Evolutionary conservation across 2,797 vertebrate species (phyloP).

Genomic region (Micrastur ruficollis): DNA sequence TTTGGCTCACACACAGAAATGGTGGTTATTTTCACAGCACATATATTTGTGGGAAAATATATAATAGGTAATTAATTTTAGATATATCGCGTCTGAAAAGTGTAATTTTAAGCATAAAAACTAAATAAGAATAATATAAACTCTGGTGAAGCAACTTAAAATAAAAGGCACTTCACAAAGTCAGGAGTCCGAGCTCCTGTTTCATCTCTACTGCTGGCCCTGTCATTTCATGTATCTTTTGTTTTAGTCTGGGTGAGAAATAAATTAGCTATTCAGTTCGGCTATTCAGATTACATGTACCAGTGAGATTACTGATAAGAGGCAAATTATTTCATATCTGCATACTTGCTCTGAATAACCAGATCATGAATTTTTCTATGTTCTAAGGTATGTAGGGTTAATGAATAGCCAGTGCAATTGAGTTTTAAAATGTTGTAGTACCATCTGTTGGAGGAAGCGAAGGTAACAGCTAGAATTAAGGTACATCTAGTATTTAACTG

Average conservation of each 20-base stretch:
- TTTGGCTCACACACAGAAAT: not conserved
- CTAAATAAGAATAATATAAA: not conserved
- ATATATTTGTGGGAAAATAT: not conserved
- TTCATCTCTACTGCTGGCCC: not conserved
- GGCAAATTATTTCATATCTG: not conserved
- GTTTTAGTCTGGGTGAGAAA: not conserved
- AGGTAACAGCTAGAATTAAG: not conserved
- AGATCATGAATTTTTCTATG: not conserved
- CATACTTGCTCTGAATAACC: not conserved
- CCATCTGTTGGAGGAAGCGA: not conserved
- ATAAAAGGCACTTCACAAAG: not conserved
- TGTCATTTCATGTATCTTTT: not conserved
- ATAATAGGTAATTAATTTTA: not conserved
- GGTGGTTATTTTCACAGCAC: not conserved
- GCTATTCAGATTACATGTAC: not conserved
- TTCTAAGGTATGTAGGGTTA: not conserved
- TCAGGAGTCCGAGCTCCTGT: not conserved
- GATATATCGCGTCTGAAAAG: not conserved
- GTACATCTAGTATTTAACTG: not conserved
- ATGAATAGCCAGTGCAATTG: not conserved
- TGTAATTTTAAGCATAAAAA: not conserved
- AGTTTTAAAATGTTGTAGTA: not conserved
- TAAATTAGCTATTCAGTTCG: not conserved
- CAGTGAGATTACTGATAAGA: not conserved
- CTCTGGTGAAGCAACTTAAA: not conserved